Conservation (phyloP, 1,140 invertebrate species). For the Apis laboriosa region DNA sequence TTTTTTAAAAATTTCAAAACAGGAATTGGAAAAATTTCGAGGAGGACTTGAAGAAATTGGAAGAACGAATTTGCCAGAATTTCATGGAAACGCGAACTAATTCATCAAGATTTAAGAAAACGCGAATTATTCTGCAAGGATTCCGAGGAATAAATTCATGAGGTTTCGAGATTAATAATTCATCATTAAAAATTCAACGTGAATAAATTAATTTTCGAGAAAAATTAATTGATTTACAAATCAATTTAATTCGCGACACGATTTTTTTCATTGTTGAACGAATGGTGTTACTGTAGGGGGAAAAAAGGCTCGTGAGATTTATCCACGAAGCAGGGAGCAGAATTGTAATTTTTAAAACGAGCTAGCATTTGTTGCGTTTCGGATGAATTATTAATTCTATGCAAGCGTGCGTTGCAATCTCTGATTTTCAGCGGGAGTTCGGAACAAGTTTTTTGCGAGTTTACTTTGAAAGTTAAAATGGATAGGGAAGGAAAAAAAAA, state of each 20-base stretch:
- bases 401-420: neutral
- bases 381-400: constrained; percentile 8
- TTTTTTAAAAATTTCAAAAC: too few species aligned
- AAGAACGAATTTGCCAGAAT: neutral
- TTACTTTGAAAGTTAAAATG: constrained; percentile 1
- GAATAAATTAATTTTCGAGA: too few species aligned
- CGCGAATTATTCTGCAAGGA: neutral
- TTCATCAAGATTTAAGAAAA: neutral
- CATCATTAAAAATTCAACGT: neutral
- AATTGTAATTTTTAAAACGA: neutral
- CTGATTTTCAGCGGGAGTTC: neutral
- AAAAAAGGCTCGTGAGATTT: neutral
- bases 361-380: neutral
- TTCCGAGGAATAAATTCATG: neutral
- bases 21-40: neutral
- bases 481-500: too few species aligned
- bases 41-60: neutral
- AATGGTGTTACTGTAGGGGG: neutral
- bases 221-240: too few species aligned
- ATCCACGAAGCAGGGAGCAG: neutral
- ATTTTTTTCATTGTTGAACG: too few species aligned
- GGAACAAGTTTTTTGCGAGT: neutral
- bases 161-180: neutral
- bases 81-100: too few species aligned
- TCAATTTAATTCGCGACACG: too few species aligned